Base-by-base conservation (phyloP, 1,140 invertebrate species). In the Teleogryllus occipitalis region DNA sequence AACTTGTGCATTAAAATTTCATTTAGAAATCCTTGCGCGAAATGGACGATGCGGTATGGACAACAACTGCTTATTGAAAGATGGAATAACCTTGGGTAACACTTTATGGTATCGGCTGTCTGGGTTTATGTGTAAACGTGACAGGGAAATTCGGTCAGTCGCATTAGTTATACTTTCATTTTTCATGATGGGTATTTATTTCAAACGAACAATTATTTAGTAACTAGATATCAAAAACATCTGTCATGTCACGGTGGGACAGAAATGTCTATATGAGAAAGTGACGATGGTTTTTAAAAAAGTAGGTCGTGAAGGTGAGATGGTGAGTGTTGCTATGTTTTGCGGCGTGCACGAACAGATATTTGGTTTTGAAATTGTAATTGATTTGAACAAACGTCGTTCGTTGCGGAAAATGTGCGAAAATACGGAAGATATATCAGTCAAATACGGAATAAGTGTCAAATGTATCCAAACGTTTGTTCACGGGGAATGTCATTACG, bases 1-100 rank as follows among this genome's bases (percentile, higher is more conserved):
- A n/a, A 14, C 18, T n/a, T 49, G 49, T 81, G 72, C 27, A 78
- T 78, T 81, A 49, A 81, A 81, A 81, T 81, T 81, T 81, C 80
- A 81, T 81, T 81, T 81, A 81, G 77, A 81, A 81, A 76, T 79
- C 46, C 73, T 47, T 75, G 21, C n/a, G n/a, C 54, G 79, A 76
- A 80, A 80, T n/a, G 46, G 75, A 65, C 73, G 72, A 48, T 79
- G 78, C 73, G 48, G 74, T 79, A 75, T 12, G 78, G 15, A 15
- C 21, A 77, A 47, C 39, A 48, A 73, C 21, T 79, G 78, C 72
- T 48, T 49, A 75, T 49, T 65, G 54, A 65, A 73, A 75, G 78
- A 79, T 75, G 73, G 78, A 8, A 79, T 79, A 79, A 79, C 78
- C 78, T 79, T 79, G 78, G 73, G 78, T 46, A 46, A n/a, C 78